A percentile compares a stretch with the other conserved stretches of the same genome.
Evolutionary conservation across 1,140 invertebrate genomes (phyloP).

Genomic region (Trissolcus basalis): DNA sequence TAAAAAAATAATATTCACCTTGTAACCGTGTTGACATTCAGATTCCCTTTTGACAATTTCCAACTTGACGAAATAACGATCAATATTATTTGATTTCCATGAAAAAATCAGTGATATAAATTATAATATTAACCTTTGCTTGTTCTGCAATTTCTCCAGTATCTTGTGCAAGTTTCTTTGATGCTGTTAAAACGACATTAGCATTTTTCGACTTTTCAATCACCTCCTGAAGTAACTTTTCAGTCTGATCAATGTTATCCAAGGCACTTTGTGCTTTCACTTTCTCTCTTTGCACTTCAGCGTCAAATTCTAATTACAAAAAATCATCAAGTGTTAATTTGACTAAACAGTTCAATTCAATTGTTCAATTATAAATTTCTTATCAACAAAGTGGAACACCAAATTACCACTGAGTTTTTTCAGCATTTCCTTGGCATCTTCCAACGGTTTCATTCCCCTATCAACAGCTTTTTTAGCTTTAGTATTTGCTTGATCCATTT

Average conservation of each 20-base stretch:
- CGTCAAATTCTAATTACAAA: slow-evolving; percentile 85
- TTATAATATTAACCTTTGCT: slow-evolving; percentile 84
- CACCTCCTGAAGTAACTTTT: slow-evolving; percentile 77
- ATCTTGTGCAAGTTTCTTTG: slow-evolving; percentile 85
- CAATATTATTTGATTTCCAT: no score
- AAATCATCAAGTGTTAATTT: no score
- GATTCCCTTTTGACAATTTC: no score
- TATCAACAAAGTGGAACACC: neutral
- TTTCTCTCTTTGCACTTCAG: slow-evolving; percentile 88
- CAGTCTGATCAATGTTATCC: slow-evolving; percentile 78
- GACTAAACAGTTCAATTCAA: neutral
- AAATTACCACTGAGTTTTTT: slow-evolving; percentile 85
- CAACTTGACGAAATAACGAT: no score
- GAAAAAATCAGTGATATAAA: no score
- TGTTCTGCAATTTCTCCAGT: slow-evolving; percentile 86
- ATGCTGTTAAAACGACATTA: slow-evolving; percentile 82
- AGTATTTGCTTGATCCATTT: slow-evolving; percentile 83
- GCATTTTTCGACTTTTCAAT: slow-evolving; percentile 81
- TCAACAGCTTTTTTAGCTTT: slow-evolving; percentile 88
- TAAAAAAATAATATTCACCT: slow-evolving; percentile 65
- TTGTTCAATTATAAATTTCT: slow-evolving; percentile 1
- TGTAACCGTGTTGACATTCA: no score
- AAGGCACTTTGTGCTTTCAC: slow-evolving; percentile 81
- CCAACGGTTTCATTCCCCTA: slow-evolving; percentile 88
- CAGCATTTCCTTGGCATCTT: slow-evolving; percentile 91